Evolutionary conservation across 2,797 vertebrate species (phyloP).

Genomic region (Streptopelia turtur): DNA sequence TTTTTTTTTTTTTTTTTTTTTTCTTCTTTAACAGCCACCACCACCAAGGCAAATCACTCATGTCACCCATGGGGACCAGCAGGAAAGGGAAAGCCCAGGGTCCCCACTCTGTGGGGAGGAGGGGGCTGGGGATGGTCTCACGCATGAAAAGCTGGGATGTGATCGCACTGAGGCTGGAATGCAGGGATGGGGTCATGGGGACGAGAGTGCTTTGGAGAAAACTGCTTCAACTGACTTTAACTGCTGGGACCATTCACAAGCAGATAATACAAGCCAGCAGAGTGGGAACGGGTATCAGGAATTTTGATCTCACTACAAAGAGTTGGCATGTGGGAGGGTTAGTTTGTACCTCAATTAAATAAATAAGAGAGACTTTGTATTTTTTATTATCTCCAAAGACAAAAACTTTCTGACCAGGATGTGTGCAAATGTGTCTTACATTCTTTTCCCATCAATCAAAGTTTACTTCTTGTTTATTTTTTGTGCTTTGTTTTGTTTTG

Average conservation of each 20-base stretch:
- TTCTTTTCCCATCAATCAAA: not conserved
- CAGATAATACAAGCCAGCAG: not conserved
- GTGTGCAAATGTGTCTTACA: not conserved
- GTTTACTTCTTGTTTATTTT: not conserved
- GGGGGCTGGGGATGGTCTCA: not conserved
- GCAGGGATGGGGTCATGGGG: fast-evolving
- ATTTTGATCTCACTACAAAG: not conserved
- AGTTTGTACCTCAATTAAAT: not conserved
- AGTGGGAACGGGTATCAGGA: not conserved
- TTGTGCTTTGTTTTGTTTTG: too few species aligned
- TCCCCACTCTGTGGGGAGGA: not conserved
- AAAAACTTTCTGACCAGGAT: not conserved
- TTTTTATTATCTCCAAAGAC: not conserved
- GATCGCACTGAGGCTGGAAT: fast-evolving
- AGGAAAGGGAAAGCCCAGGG: not conserved
- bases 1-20: too few species aligned
- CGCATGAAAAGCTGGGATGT: not conserved
- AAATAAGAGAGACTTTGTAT: not conserved
- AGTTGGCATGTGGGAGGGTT: not conserved
- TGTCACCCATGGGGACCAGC: not conserved
- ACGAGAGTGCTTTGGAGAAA: not conserved
- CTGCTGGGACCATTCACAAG: not conserved
- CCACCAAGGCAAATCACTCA: fast-evolving
- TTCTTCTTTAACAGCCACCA: not conserved
- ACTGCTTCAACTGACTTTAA: not conserved